Evolutionary conservation across 2,888 invertebrate genomes (phyloP).

Genomic region (Papilio elwesi): DNA sequence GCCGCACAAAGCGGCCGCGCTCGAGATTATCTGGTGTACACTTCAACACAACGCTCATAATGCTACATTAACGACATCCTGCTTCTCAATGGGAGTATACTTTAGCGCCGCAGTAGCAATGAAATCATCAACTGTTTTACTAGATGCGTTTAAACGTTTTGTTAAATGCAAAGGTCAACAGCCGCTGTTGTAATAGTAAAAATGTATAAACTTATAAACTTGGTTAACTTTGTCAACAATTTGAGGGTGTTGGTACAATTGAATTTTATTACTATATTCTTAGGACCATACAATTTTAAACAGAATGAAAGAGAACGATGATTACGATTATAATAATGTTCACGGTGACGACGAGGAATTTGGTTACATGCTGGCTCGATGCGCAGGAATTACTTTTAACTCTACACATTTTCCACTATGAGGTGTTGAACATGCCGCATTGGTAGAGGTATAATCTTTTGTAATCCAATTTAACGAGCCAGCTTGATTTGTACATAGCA

Average conservation of each 20-base stretch:
- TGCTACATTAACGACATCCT: conserved; percentile 48
- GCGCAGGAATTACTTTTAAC: too few relatives aligned
- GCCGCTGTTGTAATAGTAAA: too few relatives aligned
- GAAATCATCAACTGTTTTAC: conserved; percentile 24
- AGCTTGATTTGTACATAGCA: too few relatives aligned
- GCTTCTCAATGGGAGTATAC: conserved; percentile 43
- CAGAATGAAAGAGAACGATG: too few relatives aligned
- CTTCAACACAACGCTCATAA: conserved; percentile 23
- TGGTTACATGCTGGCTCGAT: too few relatives aligned
- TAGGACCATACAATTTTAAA: too few relatives aligned
- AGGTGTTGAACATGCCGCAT: too few relatives aligned
- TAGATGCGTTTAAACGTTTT: conserved; percentile 19
- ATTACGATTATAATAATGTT: too few relatives aligned
- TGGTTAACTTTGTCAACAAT: conserved; percentile 2
- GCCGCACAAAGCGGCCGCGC: neutral
- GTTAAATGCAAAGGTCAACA: neutral
- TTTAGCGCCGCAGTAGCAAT: conserved; percentile 47
- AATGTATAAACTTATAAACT: conserved; percentile 9
- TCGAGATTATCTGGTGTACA: conserved; percentile 26
- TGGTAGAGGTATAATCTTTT: too few relatives aligned
- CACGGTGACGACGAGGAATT: too few relatives aligned
- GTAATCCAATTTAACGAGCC: too few relatives aligned
- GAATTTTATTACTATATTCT: neutral
- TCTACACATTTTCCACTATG: too few relatives aligned
- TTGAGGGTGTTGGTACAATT: neutral